phyloP scores from a whole-genome alignment of 2,797 vertebrate species.

The Acanthornis magna region DNA sequence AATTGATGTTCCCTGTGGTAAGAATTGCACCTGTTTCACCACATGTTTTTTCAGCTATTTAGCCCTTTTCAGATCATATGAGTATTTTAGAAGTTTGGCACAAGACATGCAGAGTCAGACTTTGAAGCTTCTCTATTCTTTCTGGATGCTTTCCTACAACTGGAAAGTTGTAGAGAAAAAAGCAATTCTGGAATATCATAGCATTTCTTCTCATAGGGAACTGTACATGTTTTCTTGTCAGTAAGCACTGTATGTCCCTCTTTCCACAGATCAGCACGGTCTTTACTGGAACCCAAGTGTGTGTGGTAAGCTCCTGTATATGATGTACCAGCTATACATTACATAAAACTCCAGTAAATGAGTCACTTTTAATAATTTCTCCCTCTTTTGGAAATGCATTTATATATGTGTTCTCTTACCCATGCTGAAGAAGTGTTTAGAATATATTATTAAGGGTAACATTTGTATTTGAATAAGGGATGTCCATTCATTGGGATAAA shows the following conservation, averaged over 20 bases:
- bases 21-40: background rate
- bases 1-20: background rate
- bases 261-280: background rate
- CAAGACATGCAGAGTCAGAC: background rate
- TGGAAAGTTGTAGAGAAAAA: background rate
- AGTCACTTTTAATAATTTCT: background rate
- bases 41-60: background rate
- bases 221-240: background rate
- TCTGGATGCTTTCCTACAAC: background rate
- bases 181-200: background rate
- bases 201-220: background rate
- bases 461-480: background rate
- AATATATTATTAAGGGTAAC: background rate
- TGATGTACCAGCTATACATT: background rate
- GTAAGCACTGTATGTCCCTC: background rate
- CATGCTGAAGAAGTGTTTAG: background rate
- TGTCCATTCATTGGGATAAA: background rate
- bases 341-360: background rate
- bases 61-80: background rate
- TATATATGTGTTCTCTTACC: background rate
- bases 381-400: background rate
- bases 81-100: background rate
- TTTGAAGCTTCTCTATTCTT: background rate
- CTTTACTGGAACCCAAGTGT: background rate
- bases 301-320: background rate